These are phyloP conservation scores for Stichodactyla helianthus DNA, from an alignment of 64 coral and sea anemone genomes.

Conservation along the genomic window DNA sequence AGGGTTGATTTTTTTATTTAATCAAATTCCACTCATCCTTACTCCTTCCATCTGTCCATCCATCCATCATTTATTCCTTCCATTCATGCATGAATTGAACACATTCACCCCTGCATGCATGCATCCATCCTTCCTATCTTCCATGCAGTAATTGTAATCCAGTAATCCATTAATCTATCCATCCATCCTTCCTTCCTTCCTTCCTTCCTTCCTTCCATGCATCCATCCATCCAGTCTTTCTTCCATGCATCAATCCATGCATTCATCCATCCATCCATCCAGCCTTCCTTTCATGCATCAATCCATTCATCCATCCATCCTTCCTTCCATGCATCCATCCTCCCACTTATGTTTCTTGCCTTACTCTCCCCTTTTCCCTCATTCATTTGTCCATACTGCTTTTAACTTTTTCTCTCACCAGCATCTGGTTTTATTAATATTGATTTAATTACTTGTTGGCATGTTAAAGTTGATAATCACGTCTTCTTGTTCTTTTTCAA, in stretches of 20 bases:
- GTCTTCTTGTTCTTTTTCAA: background rate
- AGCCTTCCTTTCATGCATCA: no score
- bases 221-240: background rate
- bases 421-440: no score
- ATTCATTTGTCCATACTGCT: background rate
- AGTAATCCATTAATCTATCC: background rate
- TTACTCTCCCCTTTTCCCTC: no score
- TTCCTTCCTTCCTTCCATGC: background rate
- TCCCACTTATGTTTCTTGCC: no score
- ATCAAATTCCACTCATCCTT: background rate
- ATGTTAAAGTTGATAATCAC: no score
- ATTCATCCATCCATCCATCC: no score
- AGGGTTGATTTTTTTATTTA: no score
- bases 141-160: background rate
- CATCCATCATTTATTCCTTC: background rate
- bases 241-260: no score
- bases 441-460: background rate
- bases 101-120: background rate
- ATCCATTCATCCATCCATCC: no score
- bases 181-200: background rate
- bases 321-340: no score
- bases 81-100: background rate
- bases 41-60: background rate
- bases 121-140: background rate
- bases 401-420: no score